Percentiles rank a stretch among this genome's conserved stretches.
Conservation (phyloP, 2,888 invertebrate species). For the Oxytorus armatus region DNA sequence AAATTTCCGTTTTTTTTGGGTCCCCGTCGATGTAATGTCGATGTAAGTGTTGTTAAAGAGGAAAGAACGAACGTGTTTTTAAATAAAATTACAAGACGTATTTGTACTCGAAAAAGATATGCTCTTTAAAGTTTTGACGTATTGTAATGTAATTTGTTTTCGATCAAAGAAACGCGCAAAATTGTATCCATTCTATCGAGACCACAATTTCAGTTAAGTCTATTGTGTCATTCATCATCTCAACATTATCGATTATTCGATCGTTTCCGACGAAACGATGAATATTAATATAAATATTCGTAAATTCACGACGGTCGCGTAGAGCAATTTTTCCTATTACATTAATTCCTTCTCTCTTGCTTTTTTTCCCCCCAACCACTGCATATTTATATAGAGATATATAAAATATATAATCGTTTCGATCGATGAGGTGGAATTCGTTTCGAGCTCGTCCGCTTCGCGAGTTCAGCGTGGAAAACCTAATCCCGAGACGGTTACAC, state of each 20-base stretch:
- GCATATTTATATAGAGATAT: not conserved
- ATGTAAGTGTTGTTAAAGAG: not conserved
- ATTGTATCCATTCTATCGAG: no score
- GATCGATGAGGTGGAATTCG: slow-evolving; percentile 47
- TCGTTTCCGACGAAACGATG: no score
- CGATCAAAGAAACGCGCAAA: no score
- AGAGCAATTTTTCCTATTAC: not conserved
- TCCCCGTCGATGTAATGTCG: not conserved
- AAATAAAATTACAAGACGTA: not conserved
- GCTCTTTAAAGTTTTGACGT: not conserved
- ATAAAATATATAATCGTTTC: slow-evolving; percentile 18
- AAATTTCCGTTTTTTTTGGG: no score
- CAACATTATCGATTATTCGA: no score
- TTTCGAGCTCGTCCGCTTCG: slow-evolving; percentile 38
- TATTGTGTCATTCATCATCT: no score
- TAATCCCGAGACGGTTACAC: slow-evolving; percentile 43
- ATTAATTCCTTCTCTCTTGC: not conserved
- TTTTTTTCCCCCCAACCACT: slow-evolving; percentile 14
- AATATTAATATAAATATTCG: no score
- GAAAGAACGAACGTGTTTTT: slow-evolving; percentile 17
- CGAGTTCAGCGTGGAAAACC: slow-evolving; percentile 22
- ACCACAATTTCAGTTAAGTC: no score
- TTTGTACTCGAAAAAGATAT: not conserved
- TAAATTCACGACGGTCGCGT: not conserved
- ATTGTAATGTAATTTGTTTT: not conserved